Evolutionary conservation across 2,888 invertebrate species (phyloP), one percentile per base, ranked within the genome.

Genomic region (Papilio elwesi): DNA sequence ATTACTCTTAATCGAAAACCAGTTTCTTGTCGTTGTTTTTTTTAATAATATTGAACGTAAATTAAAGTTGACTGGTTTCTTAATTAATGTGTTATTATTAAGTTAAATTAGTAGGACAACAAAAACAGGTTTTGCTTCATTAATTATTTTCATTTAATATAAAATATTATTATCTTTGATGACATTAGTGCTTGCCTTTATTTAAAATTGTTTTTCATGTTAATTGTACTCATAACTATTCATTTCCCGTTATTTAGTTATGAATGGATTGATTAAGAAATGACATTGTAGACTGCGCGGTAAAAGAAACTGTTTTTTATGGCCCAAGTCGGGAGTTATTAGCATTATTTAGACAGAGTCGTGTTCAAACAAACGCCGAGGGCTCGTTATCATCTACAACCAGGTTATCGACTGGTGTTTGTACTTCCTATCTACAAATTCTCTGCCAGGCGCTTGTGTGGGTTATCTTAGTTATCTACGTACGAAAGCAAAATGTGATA

Each of bases 371-470:
- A 82, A 81, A 72, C 75, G 78, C 78, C 78, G 74, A 78, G 82
- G 82, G 77, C 69, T 74, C 71, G 80, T 85, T 90, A 92, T 91
- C 91, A 87, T 80, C 83, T 85, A 87, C 90, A 91, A 90, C 88
- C 91, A 88, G 90, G 91, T 89, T 92, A 91, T 92, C 92, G 87
- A 87, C 86, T 87, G 88, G 85, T 91, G 90, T 92, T 91, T 91
- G 88, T 81, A 81, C 82, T 78, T 79, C 83, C 89, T 91, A 92
- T 92, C 91, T 85, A 83, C 81, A 81, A 87, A 88, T 88, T 88
- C 88, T 85, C 83, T 80, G 82, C 80, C 81, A 81, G 81, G 47
- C 36, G 38, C 83, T 84, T 85, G 81, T 83, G 78, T 49, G 49
- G 8, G 82, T 84, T 90, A 91, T 90, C 90, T 86, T 81, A 83